phyloP scores from a whole-genome alignment of 2,797 vertebrate species.

The Enteromius anoplus region DNA sequence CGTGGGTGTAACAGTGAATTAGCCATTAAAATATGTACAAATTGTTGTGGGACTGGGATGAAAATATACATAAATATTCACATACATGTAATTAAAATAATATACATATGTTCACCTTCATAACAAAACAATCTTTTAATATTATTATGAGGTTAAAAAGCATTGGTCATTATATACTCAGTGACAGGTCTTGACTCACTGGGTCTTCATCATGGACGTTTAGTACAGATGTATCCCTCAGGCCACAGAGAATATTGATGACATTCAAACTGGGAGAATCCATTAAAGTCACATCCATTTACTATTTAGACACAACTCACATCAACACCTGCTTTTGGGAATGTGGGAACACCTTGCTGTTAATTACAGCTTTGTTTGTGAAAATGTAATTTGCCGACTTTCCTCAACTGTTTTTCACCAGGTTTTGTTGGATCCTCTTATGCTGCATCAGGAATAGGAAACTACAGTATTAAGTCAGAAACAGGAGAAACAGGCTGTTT shows the following conservation, averaged over 20 bases:
- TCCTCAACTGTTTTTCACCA: background rate
- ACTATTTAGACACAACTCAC: slow-evolving; percentile 19
- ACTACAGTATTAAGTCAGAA: slow-evolving; percentile 5
- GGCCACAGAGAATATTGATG: slow-evolving; percentile 33
- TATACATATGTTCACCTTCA: background rate
- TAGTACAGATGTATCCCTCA: slow-evolving; percentile 18
- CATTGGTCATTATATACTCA: background rate
- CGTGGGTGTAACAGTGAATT: too few relatives aligned
- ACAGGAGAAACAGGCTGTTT: slow-evolving; percentile 15
- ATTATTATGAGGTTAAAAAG: background rate
- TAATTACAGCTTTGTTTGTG: slow-evolving; percentile 47
- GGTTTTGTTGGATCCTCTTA: background rate
- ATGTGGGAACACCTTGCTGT: slow-evolving; percentile 30
- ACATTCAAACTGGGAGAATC: slow-evolving; percentile 38
- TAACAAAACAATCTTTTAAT: background rate
- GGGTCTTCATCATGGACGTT: slow-evolving; percentile 24
- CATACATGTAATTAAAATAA: background rate
- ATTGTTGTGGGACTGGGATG: too few relatives aligned
- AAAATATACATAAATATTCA: background rate
- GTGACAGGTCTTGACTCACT: background rate
- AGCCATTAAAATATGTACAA: too few relatives aligned
- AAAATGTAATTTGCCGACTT: slow-evolving; percentile 36
- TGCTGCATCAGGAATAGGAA: background rate
- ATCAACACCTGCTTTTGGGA: slow-evolving; percentile 48
- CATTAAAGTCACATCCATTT: slow-evolving; percentile 44